phyloP scores from a whole-genome alignment of 2,888 invertebrate genomes.

The Epinotia bilunana region DNA sequence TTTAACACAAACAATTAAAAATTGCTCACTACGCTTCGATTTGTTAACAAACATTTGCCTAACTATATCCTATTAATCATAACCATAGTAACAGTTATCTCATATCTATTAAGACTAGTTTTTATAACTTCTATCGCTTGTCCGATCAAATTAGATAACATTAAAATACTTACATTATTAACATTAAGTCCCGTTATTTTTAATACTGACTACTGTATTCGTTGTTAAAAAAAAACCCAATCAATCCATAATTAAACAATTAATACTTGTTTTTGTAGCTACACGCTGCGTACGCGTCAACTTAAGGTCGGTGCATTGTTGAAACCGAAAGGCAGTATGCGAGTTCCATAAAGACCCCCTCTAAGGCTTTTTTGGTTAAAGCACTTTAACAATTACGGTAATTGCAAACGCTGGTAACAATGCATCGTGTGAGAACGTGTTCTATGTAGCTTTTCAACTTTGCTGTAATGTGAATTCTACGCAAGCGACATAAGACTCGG shows the following conservation, averaged over 20 bases:
- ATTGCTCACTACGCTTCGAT: background rate
- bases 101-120: background rate
- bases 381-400: conserved; percentile 30
- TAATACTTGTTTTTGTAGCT: conserved; percentile 13
- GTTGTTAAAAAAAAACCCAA: background rate
- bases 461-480: background rate
- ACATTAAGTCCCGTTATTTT: conserved; percentile 10
- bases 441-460: background rate
- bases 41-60: background rate
- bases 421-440: conserved; percentile 11
- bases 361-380: conserved; percentile 6
- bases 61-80: background rate
- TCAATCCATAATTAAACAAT: conserved; percentile 27
- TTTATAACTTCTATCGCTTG: background rate
- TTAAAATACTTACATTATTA: too few species aligned
- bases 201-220: conserved; percentile 11
- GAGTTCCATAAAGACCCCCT: background rate
- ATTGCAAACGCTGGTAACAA: conserved; percentile 38
- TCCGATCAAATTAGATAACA: conserved; percentile 3
- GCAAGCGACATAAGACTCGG: background rate
- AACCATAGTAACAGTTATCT: background rate
- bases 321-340: conserved; percentile 11
- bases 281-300: conserved; percentile 2
- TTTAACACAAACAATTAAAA: background rate
- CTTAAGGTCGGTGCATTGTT: conserved; percentile 1